phyloP scores from a whole-genome alignment of 1,140 invertebrate species.

The Calephelis nemesis region DNA sequence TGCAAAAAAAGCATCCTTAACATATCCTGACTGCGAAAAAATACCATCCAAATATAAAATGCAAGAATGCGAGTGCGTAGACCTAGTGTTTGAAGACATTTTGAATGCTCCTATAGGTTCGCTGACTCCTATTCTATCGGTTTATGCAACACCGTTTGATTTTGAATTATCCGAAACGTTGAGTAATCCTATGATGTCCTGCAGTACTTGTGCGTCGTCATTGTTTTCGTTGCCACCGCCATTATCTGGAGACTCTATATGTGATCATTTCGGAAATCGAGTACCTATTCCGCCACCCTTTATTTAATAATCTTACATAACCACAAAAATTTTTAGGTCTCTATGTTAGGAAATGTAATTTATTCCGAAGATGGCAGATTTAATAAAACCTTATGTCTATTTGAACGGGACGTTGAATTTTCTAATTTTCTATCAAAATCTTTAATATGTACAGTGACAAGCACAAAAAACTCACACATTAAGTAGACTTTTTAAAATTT shows the following conservation, averaged over 20 bases:
- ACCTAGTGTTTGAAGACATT: conserved; percentile 31
- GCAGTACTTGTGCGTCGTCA: not conserved
- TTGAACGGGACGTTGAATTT: too few species aligned
- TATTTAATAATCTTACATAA: conserved; percentile 20
- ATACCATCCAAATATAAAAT: not conserved
- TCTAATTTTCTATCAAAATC: too few species aligned
- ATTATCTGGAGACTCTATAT: conserved; percentile 5
- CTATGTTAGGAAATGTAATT: too few species aligned
- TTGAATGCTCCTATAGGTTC: conserved; percentile 36
- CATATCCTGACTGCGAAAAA: conserved; percentile 16
- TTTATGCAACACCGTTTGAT: conserved; percentile 30
- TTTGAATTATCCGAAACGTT: conserved; percentile 20
- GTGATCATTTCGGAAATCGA: conserved; percentile 9
- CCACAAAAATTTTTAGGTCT: too few species aligned
- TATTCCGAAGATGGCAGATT: too few species aligned
- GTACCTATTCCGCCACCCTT: conserved; percentile 19
- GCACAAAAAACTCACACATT: too few species aligned
- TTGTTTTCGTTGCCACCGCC: not conserved
- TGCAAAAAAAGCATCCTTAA: not conserved
- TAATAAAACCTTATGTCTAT: too few species aligned
- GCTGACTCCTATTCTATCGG: conserved; percentile 36
- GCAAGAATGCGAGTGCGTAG: conserved; percentile 21
- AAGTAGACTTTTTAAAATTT: too few species aligned
- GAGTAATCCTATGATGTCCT: conserved; percentile 22
- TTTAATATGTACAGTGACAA: too few species aligned